Evolutionary conservation across 2,888 invertebrate species (phyloP), one percentile per base, ranked within the genome.

Genomic region (Deroplatys truncata): DNA sequence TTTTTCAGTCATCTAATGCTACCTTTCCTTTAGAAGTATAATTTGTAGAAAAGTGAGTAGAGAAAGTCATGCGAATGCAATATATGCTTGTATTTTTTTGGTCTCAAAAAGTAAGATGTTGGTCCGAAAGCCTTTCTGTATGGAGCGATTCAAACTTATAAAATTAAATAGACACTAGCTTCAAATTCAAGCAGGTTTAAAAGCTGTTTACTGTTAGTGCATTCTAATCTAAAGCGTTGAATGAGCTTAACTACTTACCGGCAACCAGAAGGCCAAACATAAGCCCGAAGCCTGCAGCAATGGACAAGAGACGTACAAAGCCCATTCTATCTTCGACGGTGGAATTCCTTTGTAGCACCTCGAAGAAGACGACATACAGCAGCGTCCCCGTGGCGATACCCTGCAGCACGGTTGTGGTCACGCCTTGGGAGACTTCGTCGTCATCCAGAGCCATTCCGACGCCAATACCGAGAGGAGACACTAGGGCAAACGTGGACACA

Each of bases 341-440:
- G 88, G 93, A 94, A 16, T 96, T 95, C 92, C 95, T 93, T 85
- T 96, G 96, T 92, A 99, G 95, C 89, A 99, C 97, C 94, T 99
- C 99, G 93, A 99, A 98, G 94, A 98, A 98, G n/a, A 98, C 98
- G 28, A 99, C 98, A 94, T 98, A 99, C 7, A 99, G 94, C 84
- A 99, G 95, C 0, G 99, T 99, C 25, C 99, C 99, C 85, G 97
- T 96, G 0, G 99, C 98, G 90, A 99, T 94, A 5, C 98, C 98
- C 94, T 98, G 97, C 43, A 90, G 84, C n/a, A 91, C 93, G 5
- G 93, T 92, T 13, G 92, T 96, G 28, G 95, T 94, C 13, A 96
- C 94, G 29, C 95, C 95, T 1, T 56, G 56, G 1, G 95, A 94
- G 0, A 95, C 95, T 0, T 95, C 20, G 28, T 86, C 84, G 85